Conservation (phyloP, 2,113 vertebrate species). For the Heteronetta atricapilla region DNA sequence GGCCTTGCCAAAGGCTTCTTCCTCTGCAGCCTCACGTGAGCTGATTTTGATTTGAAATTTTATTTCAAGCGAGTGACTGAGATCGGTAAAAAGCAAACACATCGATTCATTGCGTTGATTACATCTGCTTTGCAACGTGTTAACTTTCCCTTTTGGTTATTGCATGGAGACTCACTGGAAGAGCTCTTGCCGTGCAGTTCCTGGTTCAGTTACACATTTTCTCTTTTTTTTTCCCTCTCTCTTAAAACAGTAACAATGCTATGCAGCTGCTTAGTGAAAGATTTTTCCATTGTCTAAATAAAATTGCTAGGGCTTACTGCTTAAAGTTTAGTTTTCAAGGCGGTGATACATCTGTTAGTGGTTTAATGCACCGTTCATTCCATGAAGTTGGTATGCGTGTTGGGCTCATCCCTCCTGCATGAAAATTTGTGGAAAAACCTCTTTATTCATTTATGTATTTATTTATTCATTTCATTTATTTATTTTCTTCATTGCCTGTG, state of each 20-base stretch:
- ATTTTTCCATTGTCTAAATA: not conserved
- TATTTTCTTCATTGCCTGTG: not conserved
- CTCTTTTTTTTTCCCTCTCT: not conserved
- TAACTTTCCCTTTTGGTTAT: not conserved
- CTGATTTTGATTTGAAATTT: not conserved
- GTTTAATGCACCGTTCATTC: not conserved
- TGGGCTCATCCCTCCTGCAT: not conserved
- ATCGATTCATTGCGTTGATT: not conserved
- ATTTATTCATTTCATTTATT: not conserved
- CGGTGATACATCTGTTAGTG: not conserved
- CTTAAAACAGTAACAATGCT: not conserved
- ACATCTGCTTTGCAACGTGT: not conserved
- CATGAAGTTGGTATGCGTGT: not conserved
- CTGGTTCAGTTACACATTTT: not conserved
- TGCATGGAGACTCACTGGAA: not conserved
- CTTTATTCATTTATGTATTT: too few species aligned
- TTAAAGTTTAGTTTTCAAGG: not conserved
- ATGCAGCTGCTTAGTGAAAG: not conserved
- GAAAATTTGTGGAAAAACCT: not conserved
- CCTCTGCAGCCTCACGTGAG: rapidly evolving
- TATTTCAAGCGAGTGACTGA: not conserved
- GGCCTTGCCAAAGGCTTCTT: not conserved
- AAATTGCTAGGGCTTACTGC: not conserved
- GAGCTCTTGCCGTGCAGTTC: not conserved
- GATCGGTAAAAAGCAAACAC: not conserved